Conservation (phyloP, 64 coral and sea anemone species). For the Cladopsammia gracilis region DNA sequence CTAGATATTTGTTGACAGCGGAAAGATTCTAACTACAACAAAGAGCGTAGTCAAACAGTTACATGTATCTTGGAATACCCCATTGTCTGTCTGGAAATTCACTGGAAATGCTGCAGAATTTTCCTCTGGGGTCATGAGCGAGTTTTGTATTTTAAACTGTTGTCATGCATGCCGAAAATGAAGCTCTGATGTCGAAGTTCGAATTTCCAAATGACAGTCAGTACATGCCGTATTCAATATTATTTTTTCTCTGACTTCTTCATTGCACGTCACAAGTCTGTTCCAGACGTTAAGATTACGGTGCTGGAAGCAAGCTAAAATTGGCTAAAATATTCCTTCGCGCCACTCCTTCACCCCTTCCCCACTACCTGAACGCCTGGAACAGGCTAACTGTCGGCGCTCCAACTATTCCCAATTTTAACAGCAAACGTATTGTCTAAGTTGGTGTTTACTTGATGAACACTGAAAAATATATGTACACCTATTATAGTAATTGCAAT, state of each 20-base stretch:
- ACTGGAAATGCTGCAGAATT: conserved; percentile 27
- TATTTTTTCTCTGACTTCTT: not conserved
- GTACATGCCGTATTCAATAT: not conserved
- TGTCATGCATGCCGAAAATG: conserved; percentile 27
- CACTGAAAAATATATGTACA: no score
- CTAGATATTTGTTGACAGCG: conserved; percentile 64
- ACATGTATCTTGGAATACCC: conserved; percentile 52
- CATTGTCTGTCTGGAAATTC: conserved; percentile 28
- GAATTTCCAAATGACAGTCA: not conserved
- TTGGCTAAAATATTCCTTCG: no score
- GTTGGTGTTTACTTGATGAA: no score
- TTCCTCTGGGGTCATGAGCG: conserved; percentile 75
- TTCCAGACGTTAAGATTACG: no score
- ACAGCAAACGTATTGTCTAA: no score
- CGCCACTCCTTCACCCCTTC: no score
- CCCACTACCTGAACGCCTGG: no score
- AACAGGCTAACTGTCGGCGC: no score
- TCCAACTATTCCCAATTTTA: no score
- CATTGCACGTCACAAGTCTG: not conserved
- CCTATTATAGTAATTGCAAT: no score
- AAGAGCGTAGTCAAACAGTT: conserved; percentile 13
- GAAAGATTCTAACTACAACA: conserved; percentile 38
- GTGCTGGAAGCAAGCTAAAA: no score
- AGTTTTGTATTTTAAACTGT: conserved; percentile 62
- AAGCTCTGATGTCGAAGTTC: conserved; percentile 35